A percentile compares a stretch with the other conserved stretches of the same genome.
phyloP scores from a whole-genome alignment of 2,797 vertebrate species.

The Stomatorhinus walkeri region DNA sequence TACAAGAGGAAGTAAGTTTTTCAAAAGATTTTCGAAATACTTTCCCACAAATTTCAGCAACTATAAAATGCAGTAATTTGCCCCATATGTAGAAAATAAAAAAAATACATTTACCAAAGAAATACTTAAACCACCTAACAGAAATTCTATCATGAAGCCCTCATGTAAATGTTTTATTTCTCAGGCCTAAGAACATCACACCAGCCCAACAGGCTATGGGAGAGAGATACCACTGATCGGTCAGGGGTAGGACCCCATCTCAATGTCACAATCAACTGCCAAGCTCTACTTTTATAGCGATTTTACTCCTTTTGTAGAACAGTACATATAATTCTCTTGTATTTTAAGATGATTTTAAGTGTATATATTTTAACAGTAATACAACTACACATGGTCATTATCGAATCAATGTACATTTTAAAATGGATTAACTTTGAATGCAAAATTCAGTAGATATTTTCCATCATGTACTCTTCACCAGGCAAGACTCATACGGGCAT shows the following conservation, averaged over 20 bases:
- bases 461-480: neutral
- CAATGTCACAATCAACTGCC: conserved; percentile 19
- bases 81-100: neutral
- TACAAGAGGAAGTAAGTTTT: conserved; percentile 58
- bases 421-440: neutral
- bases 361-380: neutral
- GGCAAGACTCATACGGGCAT: neutral
- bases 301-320: neutral
- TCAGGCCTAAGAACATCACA: conserved; percentile 30
- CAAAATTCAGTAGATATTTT: neutral
- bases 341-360: neutral
- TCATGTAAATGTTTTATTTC: neutral
- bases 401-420: neutral
- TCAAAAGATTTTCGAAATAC: neutral
- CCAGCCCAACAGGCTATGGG: conserved; percentile 34
- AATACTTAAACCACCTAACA: neutral
- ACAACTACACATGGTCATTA: neutral
- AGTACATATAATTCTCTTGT: neutral
- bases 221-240: conserved; percentile 24
- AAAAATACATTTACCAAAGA: neutral
- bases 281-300: neutral
- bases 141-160: neutral
- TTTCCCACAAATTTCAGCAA: neutral
- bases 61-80: neutral
- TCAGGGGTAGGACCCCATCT: neutral